These are phyloP conservation scores for Sesia bembeciformis DNA, from an alignment of 2,888 invertebrate genomes.

Conservation along the genomic window DNA sequence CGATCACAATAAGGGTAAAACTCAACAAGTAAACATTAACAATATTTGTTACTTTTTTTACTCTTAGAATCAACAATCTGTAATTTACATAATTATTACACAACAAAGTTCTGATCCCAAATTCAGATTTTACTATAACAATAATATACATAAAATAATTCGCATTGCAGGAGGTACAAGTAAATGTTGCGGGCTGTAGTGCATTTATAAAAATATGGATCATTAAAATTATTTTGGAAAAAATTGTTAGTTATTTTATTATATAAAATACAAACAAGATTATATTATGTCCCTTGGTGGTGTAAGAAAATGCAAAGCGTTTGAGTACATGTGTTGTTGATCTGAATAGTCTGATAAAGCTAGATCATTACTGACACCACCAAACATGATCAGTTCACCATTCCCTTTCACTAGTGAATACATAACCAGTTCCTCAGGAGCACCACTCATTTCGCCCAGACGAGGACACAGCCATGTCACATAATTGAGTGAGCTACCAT, in stretches of 20 bases:
- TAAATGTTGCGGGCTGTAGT: no score
- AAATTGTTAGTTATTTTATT: neutral
- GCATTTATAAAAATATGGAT: no score
- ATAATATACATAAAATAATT: no score
- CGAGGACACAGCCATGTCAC: constrained; percentile 82
- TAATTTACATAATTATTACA: no score
- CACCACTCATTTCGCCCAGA: constrained; percentile 77
- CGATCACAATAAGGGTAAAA: no score
- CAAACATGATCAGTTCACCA: constrained; percentile 95
- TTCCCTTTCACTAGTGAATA: constrained; percentile 92
- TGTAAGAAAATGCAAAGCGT: constrained; percentile 83
- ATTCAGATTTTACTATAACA: no score
- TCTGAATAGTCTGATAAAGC: constrained; percentile 74
- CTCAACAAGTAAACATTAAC: no score
- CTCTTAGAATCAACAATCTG: no score
- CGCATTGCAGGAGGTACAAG: no score
- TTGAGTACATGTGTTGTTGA: constrained; percentile 80
- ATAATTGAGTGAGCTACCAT: constrained; percentile 76
- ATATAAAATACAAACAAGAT: constrained; percentile 10
- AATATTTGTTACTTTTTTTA: no score
- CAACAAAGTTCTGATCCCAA: no score
- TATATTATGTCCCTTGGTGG: constrained; percentile 82
- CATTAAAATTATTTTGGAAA: neutral
- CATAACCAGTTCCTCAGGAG: constrained; percentile 92
- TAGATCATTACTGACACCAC: constrained; percentile 91